Evolutionary conservation across 2,888 invertebrate genomes (phyloP), one percentile per base, ranked within the genome.

Genomic region (Spialia ferax): DNA sequence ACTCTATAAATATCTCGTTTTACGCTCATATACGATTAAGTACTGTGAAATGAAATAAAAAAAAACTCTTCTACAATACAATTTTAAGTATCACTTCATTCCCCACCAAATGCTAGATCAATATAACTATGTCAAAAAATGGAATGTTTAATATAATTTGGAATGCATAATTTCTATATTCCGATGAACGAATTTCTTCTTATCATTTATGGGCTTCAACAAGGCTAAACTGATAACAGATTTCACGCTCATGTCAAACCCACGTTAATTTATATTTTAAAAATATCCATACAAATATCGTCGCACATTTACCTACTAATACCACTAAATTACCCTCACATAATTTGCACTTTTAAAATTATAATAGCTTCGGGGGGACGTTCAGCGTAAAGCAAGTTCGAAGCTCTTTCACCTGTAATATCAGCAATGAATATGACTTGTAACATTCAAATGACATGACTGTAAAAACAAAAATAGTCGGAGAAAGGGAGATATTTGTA

Each of bases 311-410:
- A 85, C 81, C 88, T 87, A 87, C 77, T 79, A 84, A 85, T 85
- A 85, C 85, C 85, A 85, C 85, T 89, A 86, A 86, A 84, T 83
- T 84, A 89, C 84, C 86, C 87, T 83, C 85, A 88, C 85, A 82
- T 87, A 89, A 90, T 91, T 91, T 90, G 91, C 91, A 92, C 92
- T 90, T 88, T 90, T 83, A 83, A 81, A 79, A 84, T 74, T 78
- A 80, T 77, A 82, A 85, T 80, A 88, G 88, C 91, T 89, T 86
- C 89, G 93, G 93, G 93, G 93, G 93, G 92, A 91, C 92, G 91
- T 91, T 88, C 86, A 84, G 89, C 87, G 83, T 85, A 86, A 82
- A 87, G 91, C 90, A 85, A 83, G 80, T 84, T 86, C 89, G 90
- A 89, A 91, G 91, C 87, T 88, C 89, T 88, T 89, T 88, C 84